Evolutionary conservation across 2,113 vertebrate genomes (phyloP), one percentile per base, ranked within the genome.

Genomic region (Polypterus senegalus): DNA sequence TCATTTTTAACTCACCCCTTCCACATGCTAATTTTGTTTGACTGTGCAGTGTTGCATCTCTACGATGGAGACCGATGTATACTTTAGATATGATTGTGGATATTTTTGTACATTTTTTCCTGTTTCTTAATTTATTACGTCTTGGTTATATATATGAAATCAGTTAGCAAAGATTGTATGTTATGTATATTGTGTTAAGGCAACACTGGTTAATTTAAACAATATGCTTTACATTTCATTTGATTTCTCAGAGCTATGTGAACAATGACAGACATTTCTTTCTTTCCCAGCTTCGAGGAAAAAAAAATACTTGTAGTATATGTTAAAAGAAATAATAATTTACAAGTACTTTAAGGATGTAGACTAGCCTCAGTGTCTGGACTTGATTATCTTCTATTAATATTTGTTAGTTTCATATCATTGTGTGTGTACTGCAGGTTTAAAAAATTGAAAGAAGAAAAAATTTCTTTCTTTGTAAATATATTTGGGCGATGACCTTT

Each of bases 81-180:
- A 84, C 80, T 86, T 89, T 79, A 87, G 79, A 83, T 78, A 76
- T 78, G 77, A 72, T 73, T 74, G 76, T 86, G 78, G 88, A 90
- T 96, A 94, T 93, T 95, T 94, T 94, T 96, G 85, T 95, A 94
- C 86, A 76, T 68, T 86, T 72, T 69, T 76, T 68, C 64, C 78
- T 77, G 83, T 77, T 79, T 74, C 77, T 83, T 89, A 77, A 76
- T 87, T 91, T 89, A 83, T 85, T 81, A 74, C 80, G 79, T 80
- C 86, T 81, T 77, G 79, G 76, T 82, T 87, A 86, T 91, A 89
- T 92, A 89, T 91, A 89, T 83, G 83, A 83, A 72, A 78, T 76
- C 78, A 77, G 79, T 81, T 81, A 82, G 82, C 77, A 72, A 71
- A 75, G 54, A 77, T 77, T 86, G 86, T 84, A 88, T 87, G 89